A percentile compares a stretch with the other conserved stretches of the same genome.
Evolutionary conservation across 2,888 invertebrate species (phyloP).

Genomic region (Blomia tropicalis): DNA sequence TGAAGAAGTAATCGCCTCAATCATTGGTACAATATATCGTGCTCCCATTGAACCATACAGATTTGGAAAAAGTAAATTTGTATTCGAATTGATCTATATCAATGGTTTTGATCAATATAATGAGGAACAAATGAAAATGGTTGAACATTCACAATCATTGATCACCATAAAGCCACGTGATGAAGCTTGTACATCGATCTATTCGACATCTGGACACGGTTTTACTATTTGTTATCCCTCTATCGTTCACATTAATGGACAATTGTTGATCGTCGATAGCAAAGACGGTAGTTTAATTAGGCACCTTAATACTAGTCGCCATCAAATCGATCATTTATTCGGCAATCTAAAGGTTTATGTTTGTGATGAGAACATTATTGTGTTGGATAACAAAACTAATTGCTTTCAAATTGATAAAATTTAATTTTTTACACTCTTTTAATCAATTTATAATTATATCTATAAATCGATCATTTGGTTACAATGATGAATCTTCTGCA

Average conservation of each 20-base stretch:
- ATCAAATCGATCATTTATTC: background rate
- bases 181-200: background rate
- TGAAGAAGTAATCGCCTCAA: background rate
- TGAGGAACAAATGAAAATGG: background rate
- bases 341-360: conserved; percentile 5
- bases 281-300: conserved; percentile 9
- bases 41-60: conserved; percentile 4
- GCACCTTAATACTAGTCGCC: background rate
- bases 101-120: background rate
- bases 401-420: conserved; percentile 2
- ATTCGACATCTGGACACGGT: background rate
- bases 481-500: too few relatives aligned
- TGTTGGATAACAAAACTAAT: background rate
- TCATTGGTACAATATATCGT: background rate
- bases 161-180: background rate
- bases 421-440: too few relatives aligned
- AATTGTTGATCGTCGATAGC: background rate
- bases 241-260: background rate
- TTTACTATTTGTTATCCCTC: background rate
- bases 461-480: too few relatives aligned
- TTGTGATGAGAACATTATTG: background rate
- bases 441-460: too few relatives aligned
- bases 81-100: background rate
- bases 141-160: background rate
- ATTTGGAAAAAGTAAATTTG: conserved; percentile 5